Evolutionary conservation across 2,113 vertebrate species (phyloP).

Genomic region (Pteruthius melanotis): DNA sequence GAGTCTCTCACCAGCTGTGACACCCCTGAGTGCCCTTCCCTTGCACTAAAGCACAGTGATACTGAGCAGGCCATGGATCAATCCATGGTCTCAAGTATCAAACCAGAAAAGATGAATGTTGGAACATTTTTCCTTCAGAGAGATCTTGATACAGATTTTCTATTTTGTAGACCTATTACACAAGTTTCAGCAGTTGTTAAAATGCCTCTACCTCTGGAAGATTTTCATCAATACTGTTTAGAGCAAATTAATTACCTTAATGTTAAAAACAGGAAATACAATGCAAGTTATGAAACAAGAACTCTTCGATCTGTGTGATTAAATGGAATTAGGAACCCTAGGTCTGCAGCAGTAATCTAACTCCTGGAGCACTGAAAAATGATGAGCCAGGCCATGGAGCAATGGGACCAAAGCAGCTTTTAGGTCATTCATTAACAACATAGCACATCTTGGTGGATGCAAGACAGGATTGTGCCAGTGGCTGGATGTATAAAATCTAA

Average conservation of each 20-base stretch:
- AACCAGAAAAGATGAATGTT: neutral
- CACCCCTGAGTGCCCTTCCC: neutral
- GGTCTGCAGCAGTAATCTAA: neutral
- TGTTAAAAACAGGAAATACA: neutral
- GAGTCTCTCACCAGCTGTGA: neutral
- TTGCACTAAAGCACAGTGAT: neutral
- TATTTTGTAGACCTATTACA: neutral
- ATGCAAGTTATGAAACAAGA: neutral
- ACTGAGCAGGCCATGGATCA: neutral
- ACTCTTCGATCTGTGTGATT: neutral
- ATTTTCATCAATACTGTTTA: neutral
- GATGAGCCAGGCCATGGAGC: neutral
- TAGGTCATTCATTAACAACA: neutral
- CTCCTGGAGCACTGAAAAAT: neutral
- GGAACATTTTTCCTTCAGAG: neutral
- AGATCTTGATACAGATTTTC: neutral
- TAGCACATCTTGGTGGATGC: fast-evolving
- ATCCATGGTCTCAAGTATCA: neutral
- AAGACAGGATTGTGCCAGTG: neutral
- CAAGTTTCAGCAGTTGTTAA: neutral
- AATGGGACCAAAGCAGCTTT: neutral
- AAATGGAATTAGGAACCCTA: neutral
- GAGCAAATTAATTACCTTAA: neutral
- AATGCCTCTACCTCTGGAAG: neutral
- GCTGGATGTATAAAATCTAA: neutral